A percentile compares a stretch with the other conserved stretches of the same genome.
phyloP scores from a whole-genome alignment of 1,140 invertebrate species.

The Thereuonema tuberculata region DNA sequence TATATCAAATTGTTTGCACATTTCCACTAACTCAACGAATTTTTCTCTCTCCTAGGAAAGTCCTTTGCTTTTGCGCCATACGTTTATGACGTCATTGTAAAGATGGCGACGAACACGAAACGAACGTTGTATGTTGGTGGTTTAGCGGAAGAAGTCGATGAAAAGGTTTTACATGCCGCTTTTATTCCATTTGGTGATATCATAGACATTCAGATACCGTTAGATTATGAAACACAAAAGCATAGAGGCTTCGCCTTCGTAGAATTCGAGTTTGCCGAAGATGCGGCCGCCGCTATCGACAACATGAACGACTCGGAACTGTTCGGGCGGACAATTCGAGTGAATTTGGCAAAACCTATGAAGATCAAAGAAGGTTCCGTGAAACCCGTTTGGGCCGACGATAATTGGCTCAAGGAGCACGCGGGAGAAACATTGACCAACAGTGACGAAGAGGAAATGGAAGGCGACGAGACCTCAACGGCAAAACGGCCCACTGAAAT shows the following conservation, averaged over 20 bases:
- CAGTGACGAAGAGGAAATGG: slow-evolving; percentile 31
- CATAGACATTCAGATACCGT: slow-evolving; percentile 89
- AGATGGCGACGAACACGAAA: slow-evolving; percentile 19
- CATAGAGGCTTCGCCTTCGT: slow-evolving; percentile 96
- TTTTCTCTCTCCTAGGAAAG: no score
- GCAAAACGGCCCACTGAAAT: slow-evolving; percentile 8
- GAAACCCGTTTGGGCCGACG: slow-evolving; percentile 91
- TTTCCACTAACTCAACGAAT: no score
- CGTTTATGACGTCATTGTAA: slow-evolving; percentile 2
- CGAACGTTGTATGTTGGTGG: slow-evolving; percentile 49
- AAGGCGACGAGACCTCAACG: slow-evolving; percentile 24
- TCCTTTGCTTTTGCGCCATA: no score
- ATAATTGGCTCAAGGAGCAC: slow-evolving; percentile 89
- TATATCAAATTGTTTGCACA: no score
- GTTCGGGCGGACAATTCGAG: slow-evolving; percentile 90
- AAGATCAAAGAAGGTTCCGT: slow-evolving; percentile 89
- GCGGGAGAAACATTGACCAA: slow-evolving; percentile 64
- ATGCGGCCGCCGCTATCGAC: slow-evolving; percentile 94
- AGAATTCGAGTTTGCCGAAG: slow-evolving; percentile 76
- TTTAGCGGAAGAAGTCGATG: slow-evolving; percentile 91
- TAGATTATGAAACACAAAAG: slow-evolving; percentile 93
- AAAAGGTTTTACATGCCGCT: slow-evolving; percentile 86
- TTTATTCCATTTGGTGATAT: slow-evolving; percentile 98
- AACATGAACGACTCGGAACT: slow-evolving; percentile 99
- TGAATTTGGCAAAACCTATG: slow-evolving; percentile 93